Base-by-base conservation (phyloP, 2,113 vertebrate genomes). In the Chaenocephalus aceratus region DNA sequence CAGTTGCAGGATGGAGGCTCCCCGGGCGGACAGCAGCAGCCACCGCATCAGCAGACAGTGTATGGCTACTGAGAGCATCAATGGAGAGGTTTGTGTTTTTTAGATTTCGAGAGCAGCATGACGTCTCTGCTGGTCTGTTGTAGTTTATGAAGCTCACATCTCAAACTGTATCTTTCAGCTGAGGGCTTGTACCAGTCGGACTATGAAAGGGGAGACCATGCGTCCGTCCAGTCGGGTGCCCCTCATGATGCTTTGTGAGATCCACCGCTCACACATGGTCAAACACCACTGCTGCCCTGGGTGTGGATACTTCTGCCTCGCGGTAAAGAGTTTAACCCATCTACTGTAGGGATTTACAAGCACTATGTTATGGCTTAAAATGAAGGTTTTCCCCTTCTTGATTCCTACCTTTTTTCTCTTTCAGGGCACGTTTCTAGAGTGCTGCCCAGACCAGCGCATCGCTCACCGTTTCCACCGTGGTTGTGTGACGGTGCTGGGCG, bases 211-310 rank as follows among this genome's bases (percentile, higher is more conserved):
- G 26, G 97, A 98, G 88, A 98, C 97, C 8, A 98, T 98, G 97
- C 94, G 97, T 5, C 97, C 97, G 0, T 97, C 97, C 0, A 98
- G 97, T 66, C 95, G 96, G 0, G 97, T 98, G 26, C 92, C 96
- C 0, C 96, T 98, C 57, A 97, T 98, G 96, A 95, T 98, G 16
- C 94, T 98, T 36, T 98, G 97, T 62, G 97, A 98, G 34, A 89
- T 86, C 30, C 97, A 98, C 88, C 97, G 97, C 0, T 96, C 96
- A 36, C 95, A 97, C 83, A 98, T 98, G 97, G 97, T 98, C 65
- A 96, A 97, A 75, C 97, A 98, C 80, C 97, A 98, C 92, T 98
- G 97, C 90, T 98, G 97, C 71, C 97, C 97, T 0, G 97, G 97
- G 23, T 98, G 97, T 11, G 97, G 97, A 54, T 97, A 96, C 93